Base-by-base conservation (phyloP, 1,140 invertebrate species). In the Orius insidiosus region DNA sequence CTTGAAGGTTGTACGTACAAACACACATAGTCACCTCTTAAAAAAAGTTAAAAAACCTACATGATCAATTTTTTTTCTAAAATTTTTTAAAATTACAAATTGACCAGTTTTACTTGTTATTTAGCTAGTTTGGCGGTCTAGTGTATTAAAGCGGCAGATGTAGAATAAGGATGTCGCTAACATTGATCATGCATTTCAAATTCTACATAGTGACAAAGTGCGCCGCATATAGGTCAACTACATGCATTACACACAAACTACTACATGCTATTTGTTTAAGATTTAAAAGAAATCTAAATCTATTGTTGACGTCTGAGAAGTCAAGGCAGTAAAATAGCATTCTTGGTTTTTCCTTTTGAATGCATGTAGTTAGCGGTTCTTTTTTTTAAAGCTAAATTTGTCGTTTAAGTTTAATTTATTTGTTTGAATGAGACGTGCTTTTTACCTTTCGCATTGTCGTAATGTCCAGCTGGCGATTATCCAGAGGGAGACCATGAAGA, bases 401-500 rank as follows among this genome's bases (percentile, higher is more conserved):
- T n/a, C n/a, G n/a, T n/a, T n/a, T n/a, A n/a, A n/a, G n/a, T n/a
- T n/a, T n/a, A n/a, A n/a, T n/a, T n/a, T n/a, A n/a, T 10, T 41
- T 41, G 13, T 18, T 19, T 41, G 14, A 41, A 41, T 41, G 39
- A 18, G 18, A 24, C 24, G 24, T 24, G 24, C 24, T 24, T 24
- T 74, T 72, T 74, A 98, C 93, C 93, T 87, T 74, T 99, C 96
- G 64, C 96, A 99, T 55, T 96, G 89, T 55, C 96, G 74, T 51
- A 99, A 69, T 44, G 93, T 93, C 95, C 95, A 99, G 56, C 86
- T 95, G 38, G 93, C 93, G 55, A 99, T 97, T 64, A 99, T 94
- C 94, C 95, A 98, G 39, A 98, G 69, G 0, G 94, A 97, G 46
- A 98, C 85, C 85, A 97, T 97, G 68, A 97, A 96, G 46, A 97